Base-by-base conservation (phyloP, 1,140 invertebrate species). In the Thaumatotibia leucotreta region DNA sequence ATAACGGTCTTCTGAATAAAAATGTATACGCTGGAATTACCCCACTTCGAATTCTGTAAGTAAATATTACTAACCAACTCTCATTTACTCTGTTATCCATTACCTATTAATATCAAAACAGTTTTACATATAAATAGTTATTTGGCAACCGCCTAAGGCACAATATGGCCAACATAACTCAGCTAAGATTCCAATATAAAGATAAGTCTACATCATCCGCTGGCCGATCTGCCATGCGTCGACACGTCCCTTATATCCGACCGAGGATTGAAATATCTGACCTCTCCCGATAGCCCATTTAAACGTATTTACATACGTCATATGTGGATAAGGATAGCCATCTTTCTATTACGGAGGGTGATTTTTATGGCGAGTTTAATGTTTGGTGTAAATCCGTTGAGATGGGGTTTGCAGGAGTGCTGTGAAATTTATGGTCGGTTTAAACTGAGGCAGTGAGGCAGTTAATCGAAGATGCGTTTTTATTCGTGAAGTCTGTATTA, bases 211-310 rank as follows among this genome's bases (percentile, higher is more conserved):
- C 75, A 75, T 70, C 79, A 79, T 68, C 65, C 70, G 74, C 70
- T 70, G 70, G 49, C 78, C 75, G 82, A 81, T 64, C 75, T 66
- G 63, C 79, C 78, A 85, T 83, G 81, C 83, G 78, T 79, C 80
- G 76, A 83, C 83, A 85, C 83, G 81, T 69, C 74, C 73, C 83
- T 80, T 80, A 85, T 85, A 85, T 85, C 81, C 83, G 83, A 77
- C 69, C 66, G 74, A 77, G 76, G 77, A 85, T 85, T 85, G 83
- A 85, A 85, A 85, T 85, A 85, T 85, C 81, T 85, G 80, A 83
- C 79, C 80, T 70, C 9, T 2, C 27, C 24, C n/a, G 52, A 58
- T 58, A 58, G 52, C 52, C 52, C 29, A 58, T 58, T 58, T 58
- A 58, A 58, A 27, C 52, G 23, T 58, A 58, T 58, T 58, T 58